These are phyloP conservation scores for Athrips mouffetella DNA, from an alignment of 2,888 invertebrate species.

Conservation along the genomic window DNA sequence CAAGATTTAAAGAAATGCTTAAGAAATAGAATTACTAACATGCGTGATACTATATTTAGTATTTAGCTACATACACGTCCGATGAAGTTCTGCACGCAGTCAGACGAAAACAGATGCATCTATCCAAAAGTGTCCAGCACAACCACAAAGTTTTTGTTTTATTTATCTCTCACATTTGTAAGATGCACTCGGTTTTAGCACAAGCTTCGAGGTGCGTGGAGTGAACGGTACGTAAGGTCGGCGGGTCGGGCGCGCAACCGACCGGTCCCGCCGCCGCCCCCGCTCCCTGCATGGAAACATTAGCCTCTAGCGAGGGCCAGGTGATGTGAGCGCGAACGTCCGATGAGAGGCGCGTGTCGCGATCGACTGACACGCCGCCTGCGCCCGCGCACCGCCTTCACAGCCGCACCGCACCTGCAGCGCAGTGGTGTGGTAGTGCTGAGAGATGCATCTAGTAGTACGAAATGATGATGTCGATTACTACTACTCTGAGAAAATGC, in stretches of 20 bases:
- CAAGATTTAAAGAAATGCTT: no score
- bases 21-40: no score
- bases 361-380: slow-evolving; percentile 28
- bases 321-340: slow-evolving; percentile 28
- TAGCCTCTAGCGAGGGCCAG: slow-evolving; percentile 37
- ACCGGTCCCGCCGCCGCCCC: slow-evolving; percentile 67
- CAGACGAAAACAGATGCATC: slow-evolving; percentile 36
- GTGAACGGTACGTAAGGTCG: slow-evolving; percentile 78
- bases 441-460: no score
- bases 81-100: slow-evolving; percentile 33
- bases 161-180: slow-evolving; percentile 37
- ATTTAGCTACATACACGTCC: slow-evolving; percentile 48
- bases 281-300: slow-evolving; percentile 48
- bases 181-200: slow-evolving; percentile 60
- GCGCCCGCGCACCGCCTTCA: slow-evolving; percentile 21
- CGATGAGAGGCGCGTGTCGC: slow-evolving; percentile 31
- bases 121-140: slow-evolving; percentile 35
- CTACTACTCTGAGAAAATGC: no score
- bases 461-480: no score
- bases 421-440: no score
- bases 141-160: slow-evolving; percentile 33
- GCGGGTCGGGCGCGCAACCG: slow-evolving; percentile 65
- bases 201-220: slow-evolving; percentile 52
- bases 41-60: slow-evolving; percentile 11
- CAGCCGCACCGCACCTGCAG: slow-evolving; percentile 24